Base-by-base conservation (phyloP, 2,113 vertebrate species). In the Myotis davidii region DNA sequence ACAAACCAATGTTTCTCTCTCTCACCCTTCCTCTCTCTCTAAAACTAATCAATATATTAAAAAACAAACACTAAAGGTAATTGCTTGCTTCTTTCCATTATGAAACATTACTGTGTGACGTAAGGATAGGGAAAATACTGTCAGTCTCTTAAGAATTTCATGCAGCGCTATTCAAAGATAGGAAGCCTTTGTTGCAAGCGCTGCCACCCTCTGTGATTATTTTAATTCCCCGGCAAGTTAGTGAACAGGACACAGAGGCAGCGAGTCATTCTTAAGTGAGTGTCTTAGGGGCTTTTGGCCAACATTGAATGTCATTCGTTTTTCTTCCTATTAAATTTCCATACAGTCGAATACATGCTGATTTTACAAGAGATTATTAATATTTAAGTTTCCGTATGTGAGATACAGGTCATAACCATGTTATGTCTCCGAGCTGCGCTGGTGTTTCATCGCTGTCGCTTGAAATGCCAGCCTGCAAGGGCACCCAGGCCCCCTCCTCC, bases 401-500 rank as follows among this genome's bases (percentile, higher is more conserved):
- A 91, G 37, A 42, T 45, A 14, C 69, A 65, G 34, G 32, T 89
- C 74, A 34, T 37, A 56, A 48, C 59, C 56, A n/a, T 74, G 32
- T 52, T n/a, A 69, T 65, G 27, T 78, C 59, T 81, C 77, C 10
- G 29, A 72, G 39, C 42, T 74, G 2, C 6, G 42, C 6, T 56
- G 37, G 42, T 65, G 50, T 21, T 90, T 37, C 25, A 0, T 82
- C 76, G 90, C 45, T 42, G 21, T 21, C 87, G 78, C 93, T 91
- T 94, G 42, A 54, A 81, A 91, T n/a, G 72, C 27, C 45, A 81
- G 76, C 25, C 84, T 95, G 25, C 70, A 90, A 89, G 94, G 94
- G 94, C 92, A 84, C 95, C 93, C 92, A 85, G 10, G 89, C 23
- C 69, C 61, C 32, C 93, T 73, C 77, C 42, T 56, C 34, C 39